Base-by-base conservation (phyloP, 1,140 invertebrate genomes). In the Oncopodura yosiiana region DNA sequence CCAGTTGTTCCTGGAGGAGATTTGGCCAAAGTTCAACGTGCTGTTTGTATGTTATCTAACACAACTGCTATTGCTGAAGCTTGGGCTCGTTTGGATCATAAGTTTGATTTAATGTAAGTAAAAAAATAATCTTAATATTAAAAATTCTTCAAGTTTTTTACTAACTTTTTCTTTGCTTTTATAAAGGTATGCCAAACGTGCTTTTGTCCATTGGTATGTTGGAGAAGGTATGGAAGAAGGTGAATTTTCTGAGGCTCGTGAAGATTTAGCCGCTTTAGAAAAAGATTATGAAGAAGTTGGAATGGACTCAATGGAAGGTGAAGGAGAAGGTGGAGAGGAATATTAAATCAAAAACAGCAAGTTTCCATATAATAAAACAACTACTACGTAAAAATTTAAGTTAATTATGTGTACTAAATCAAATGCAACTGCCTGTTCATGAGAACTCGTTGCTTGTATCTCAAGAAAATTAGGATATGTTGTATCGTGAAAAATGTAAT, bases 41-140 rank as follows among this genome's bases (percentile, higher is more conserved):
- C 84, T 32, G 79, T 84, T 0, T 65, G 85, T 80, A 84, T 68
- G 86, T 71, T 91, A 69, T 84, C 79, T 37, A 91, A 90, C 67
- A 89, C 87, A 1, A 90, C 87, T 0, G 81, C 84, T 27, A 81
- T 89, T 42, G 84, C 83, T 11, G 88, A 94, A 67, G 87, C 81
- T 9, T 87, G 83, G 84, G 72, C 75, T 30, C 74, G 77, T 41
- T 66, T 87, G 1, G 73, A 76, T 52, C 74, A 76, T 55, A 87
- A 87, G 64, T 86, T 82, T 67, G 78, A 80, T 48, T 58, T 82
- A n/a, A 83, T 86, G 82, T 75, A 76, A 67, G 71, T 69, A n/a
- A n/a, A 34, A n/a, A 34, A 34, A 9, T 34, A 34, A 34, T 8
- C 8, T 8, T 34, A 34, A 34, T 34, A 34, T 34, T 34, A 34